These are phyloP conservation scores for Eugnorisma glareosa DNA, from an alignment of 2,888 invertebrate species.

Conservation along the genomic window DNA sequence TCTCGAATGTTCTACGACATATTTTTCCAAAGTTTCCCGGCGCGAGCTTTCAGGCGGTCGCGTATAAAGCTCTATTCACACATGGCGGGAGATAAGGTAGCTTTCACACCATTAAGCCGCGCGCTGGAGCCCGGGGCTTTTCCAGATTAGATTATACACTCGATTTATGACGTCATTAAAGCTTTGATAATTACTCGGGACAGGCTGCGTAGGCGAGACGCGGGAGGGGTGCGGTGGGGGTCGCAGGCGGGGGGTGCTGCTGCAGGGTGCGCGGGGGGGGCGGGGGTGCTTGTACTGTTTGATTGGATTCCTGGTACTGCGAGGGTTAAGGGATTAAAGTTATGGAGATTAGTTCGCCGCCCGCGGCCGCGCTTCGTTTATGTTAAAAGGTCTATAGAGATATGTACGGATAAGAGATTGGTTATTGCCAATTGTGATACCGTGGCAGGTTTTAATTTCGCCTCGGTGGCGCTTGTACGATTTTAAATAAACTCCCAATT, in stretches of 20 bases:
- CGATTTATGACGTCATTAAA: conserved; percentile 91
- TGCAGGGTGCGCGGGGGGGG: conserved; percentile 67
- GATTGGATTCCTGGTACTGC: conserved; percentile 90
- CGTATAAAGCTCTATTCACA: conserved; percentile 91
- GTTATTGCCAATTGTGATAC: conserved; percentile 90
- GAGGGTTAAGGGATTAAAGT: conserved; percentile 91
- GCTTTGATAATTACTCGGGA: conserved; percentile 91
- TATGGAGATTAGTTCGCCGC: conserved; percentile 91
- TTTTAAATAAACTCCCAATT: conserved; percentile 77
- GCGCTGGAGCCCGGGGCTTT: conserved; percentile 90
- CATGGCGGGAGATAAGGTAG: conserved; percentile 91
- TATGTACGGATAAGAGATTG: conserved; percentile 89
- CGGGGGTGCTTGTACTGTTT: conserved; percentile 89
- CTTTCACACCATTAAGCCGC: conserved; percentile 91
- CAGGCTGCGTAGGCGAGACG: conserved; percentile 89
- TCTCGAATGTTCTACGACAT: conserved; percentile 90
- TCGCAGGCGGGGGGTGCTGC: conserved; percentile 39
- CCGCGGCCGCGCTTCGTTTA: conserved; percentile 89
- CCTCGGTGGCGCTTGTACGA: conserved; percentile 69
- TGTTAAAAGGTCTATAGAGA: conserved; percentile 90
- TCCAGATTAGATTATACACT: conserved; percentile 91
- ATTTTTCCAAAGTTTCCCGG: conserved; percentile 91
- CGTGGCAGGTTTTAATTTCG: conserved; percentile 87
- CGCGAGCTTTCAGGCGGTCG: conserved; percentile 89
- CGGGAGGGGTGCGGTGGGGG: conserved; percentile 75